Base-by-base conservation (phyloP, 2,797 vertebrate genomes). In the Halcyon badia region DNA sequence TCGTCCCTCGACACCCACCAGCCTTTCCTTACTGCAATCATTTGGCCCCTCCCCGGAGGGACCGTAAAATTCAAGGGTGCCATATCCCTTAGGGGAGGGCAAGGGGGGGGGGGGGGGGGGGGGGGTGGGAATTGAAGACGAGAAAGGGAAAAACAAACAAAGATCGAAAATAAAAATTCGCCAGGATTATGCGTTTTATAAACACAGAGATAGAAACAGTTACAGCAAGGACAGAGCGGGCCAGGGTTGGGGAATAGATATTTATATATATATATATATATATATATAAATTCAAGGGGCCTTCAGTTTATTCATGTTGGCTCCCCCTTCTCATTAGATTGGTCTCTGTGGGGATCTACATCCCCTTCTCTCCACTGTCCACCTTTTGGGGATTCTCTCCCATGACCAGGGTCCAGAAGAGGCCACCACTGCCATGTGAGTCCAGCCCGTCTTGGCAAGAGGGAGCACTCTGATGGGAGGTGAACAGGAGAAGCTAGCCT, bases 121-220 rank as follows among this genome's bases (percentile, higher is more conserved):
- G 13, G 16, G 12, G 14, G 30, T 65, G 51, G 89, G 78, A 92
- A 94, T 88, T 93, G 93, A 91, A 96, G 79, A 90, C 49, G 21
- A 96, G 97, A 96, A 96, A 95, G 95, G 94, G 96, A 96, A 95
- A 97, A 98, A 97, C 92, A 96, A 96, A 97, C 78, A 3, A 98
- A 97, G 97, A 97, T 98, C 97, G 96, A 98, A 97, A 98, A 97
- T 98, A 98, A 98, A 98, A 98, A 97, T 97, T 98, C 85, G 91
- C 94, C 97, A 98, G 98, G 98, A 98, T 98, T 98, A 98, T 98
- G 97, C 98, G 96, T 98, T 98, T 98, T 98, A 98, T 98, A 98
- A 98, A 98, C 98, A 98, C 98, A 97, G 97, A 98, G 97, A 98
- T 96, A 97, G 97, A 98, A 98, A 98, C 98, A 98, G 98, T 98